These are phyloP conservation scores for Tapirus terrestris DNA, from an alignment of 2,113 vertebrate species.

Conservation along the genomic window DNA sequence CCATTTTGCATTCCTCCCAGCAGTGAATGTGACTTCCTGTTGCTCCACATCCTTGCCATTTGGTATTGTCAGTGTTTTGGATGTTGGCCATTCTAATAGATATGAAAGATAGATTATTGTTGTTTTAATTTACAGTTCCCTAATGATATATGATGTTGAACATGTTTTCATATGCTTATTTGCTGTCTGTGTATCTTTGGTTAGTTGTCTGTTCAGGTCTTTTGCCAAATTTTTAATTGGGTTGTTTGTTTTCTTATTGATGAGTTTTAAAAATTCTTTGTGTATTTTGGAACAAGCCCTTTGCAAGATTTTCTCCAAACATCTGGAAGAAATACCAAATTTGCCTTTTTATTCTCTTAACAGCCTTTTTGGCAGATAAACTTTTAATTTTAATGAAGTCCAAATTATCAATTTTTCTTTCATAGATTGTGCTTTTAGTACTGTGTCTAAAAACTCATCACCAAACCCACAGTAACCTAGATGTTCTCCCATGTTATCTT, in stretches of 20 bases:
- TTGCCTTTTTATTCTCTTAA: background rate
- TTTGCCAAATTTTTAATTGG: background rate
- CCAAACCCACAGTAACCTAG: background rate
- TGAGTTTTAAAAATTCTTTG: background rate
- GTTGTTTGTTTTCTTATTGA: background rate
- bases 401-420: background rate
- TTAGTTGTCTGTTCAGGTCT: background rate
- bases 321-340: background rate
- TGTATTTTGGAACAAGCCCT: background rate
- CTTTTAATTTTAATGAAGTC: background rate
- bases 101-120: background rate
- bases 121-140: background rate
- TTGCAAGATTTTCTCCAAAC: background rate
- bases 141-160: background rate
- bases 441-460: background rate
- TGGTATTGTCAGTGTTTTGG: background rate
- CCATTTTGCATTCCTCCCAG: background rate
- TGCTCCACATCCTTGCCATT: background rate
- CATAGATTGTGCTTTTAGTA: background rate
- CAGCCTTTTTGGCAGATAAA: background rate
- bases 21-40: background rate
- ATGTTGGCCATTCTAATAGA: background rate
- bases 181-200: background rate
- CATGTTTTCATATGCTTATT: background rate
- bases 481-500: background rate